A percentile compares a stretch with the other conserved stretches of the same genome.
These are phyloP conservation scores for Muscidifurax raptorellus DNA, from an alignment of 1,140 invertebrate species.

Conservation along the genomic window DNA sequence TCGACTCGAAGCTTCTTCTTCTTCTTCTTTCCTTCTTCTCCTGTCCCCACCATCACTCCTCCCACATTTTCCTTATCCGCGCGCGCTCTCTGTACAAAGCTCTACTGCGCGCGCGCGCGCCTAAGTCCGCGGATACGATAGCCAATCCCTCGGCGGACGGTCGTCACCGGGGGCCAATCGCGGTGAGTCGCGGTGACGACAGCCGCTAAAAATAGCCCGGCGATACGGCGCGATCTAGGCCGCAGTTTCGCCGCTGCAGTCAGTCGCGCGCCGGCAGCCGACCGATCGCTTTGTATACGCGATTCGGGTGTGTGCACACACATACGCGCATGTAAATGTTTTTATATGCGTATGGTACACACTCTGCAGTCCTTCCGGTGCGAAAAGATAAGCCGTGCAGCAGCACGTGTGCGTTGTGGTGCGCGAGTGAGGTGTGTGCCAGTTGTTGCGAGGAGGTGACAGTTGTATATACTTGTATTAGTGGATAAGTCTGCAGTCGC, in stretches of 20 bases:
- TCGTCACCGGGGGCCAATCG: conserved; percentile 60
- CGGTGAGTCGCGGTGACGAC: conserved; percentile 58
- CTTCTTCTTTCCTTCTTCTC: no score
- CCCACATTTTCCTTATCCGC: neutral
- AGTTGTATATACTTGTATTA: neutral
- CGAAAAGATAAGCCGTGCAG: neutral
- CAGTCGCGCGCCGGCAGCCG: conserved; percentile 71
- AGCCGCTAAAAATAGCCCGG: conserved; percentile 67
- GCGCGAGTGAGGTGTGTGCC: neutral
- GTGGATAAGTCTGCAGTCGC: neutral
- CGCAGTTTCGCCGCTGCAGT: conserved; percentile 58
- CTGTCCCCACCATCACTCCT: neutral
- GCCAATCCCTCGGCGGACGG: conserved; percentile 34
- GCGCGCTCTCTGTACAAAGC: no score
- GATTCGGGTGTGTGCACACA: no score
- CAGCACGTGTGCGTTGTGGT: neutral
- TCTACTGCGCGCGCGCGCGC: neutral
- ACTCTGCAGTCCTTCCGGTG: neutral
- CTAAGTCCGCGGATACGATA: neutral
- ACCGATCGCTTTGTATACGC: conserved; percentile 35
- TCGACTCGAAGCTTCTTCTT: no score
- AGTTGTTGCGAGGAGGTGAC: neutral
- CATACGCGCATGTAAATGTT: neutral
- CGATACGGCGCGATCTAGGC: conserved; percentile 63
- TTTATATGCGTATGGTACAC: neutral